phyloP scores from a whole-genome alignment of 2,888 invertebrate species.

The Diarsia brunnea region DNA sequence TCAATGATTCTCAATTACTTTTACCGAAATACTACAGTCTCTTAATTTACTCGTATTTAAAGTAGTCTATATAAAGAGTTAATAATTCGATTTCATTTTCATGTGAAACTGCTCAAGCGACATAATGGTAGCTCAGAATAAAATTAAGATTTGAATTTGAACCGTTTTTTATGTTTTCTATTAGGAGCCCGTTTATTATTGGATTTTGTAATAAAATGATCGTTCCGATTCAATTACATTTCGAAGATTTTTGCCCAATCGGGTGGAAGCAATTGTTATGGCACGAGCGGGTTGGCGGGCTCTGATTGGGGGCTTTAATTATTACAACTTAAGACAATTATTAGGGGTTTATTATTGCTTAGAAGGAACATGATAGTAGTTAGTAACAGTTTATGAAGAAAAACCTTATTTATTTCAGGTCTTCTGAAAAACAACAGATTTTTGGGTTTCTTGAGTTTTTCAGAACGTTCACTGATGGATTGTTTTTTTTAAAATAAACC shows the following conservation, averaged over 20 bases:
- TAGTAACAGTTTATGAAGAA: no score
- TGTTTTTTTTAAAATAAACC: no score
- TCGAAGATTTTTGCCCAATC: conserved; percentile 38
- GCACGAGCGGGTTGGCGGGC: not conserved
- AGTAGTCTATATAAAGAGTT: conserved; percentile 24
- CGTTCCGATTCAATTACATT: conserved; percentile 48
- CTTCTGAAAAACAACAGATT: not conserved
- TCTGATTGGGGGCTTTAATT: conserved; percentile 19
- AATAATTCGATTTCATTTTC: conserved; percentile 43
- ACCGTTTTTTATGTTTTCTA: conserved; percentile 39
- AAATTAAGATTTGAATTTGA: conserved; percentile 52
- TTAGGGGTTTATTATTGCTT: not conserved
- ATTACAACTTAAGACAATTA: not conserved
- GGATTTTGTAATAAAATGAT: conserved; percentile 45
- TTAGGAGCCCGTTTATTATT: conserved; percentile 32
- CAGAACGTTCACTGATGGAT: not conserved
- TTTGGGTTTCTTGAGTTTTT: not conserved
- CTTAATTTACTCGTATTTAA: conserved; percentile 11
- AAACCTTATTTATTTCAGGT: not conserved
- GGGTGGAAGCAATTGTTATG: conserved; percentile 35
- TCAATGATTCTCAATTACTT: not conserved
- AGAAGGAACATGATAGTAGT: no score
- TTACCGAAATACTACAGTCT: not conserved
- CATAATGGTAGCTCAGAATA: conserved; percentile 38
- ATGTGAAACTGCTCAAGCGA: conserved; percentile 38